Evolutionary conservation across 2,797 vertebrate species (phyloP).

Genomic region (Gila robusta): DNA sequence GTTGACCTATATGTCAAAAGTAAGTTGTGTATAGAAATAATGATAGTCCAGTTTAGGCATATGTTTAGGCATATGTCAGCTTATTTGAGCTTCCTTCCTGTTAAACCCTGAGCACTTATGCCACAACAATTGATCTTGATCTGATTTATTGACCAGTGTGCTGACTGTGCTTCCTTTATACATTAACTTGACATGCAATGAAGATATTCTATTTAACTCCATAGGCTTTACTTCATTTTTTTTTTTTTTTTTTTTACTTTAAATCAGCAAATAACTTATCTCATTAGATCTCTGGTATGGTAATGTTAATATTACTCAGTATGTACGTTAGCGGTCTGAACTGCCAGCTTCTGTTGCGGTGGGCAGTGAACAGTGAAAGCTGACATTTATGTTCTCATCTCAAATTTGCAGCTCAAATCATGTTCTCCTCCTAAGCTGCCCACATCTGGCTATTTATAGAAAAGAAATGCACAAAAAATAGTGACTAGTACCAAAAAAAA

Average conservation of each 20-base stretch:
- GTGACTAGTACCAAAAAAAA: slow-evolving; percentile 19
- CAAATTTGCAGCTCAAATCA: neutral
- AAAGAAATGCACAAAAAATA: slow-evolving; percentile 5
- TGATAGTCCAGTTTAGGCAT: neutral
- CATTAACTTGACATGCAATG: neutral
- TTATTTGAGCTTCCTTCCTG: slow-evolving; percentile 59
- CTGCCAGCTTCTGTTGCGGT: slow-evolving; percentile 21
- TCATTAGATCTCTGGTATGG: neutral
- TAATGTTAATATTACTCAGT: neutral
- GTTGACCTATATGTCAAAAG: neutral
- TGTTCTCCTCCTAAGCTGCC: slow-evolving; percentile 4
- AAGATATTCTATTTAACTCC: neutral
- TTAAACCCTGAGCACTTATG: slow-evolving; percentile 10
- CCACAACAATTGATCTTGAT: slow-evolving; percentile 28
- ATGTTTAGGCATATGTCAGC: neutral
- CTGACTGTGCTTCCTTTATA: neutral
- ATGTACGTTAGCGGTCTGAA: neutral
- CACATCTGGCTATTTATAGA: slow-evolving; percentile 53
- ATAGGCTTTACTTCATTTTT: neutral
- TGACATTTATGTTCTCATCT: slow-evolving; percentile 27
- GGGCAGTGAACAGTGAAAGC: slow-evolving; percentile 5
- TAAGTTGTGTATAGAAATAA: neutral
- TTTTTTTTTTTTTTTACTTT: too few relatives aligned
- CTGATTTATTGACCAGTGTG: slow-evolving; percentile 30
- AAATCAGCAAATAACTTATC: neutral